Base-by-base conservation (phyloP, 1,140 invertebrate genomes). In the Drosophila sechellia region DNA sequence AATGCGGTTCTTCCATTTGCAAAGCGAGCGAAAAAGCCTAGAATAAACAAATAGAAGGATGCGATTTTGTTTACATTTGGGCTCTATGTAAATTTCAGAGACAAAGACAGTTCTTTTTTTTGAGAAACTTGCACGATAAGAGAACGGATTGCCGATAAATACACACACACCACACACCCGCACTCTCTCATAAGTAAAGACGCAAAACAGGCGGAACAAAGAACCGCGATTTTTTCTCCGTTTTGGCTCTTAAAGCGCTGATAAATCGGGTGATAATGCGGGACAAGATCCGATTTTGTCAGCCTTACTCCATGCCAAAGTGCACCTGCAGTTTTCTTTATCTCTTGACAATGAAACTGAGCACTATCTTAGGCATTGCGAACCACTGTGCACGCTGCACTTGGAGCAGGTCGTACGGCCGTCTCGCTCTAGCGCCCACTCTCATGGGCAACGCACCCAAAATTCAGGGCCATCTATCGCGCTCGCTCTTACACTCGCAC, bases 131-230 rank as follows among this genome's bases (percentile, higher is more conserved):
- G 77, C 35, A 71, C 70, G 84, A 87, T 87, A 87, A 86, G 84
- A 53, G 66, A 72, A 71, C 65, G 77, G 40, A 87, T 87, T 76
- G 83, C 61, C 83, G 83, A 86, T 89, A 87, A 87, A 68, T 78
- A 65, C 56, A 50, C 43, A 74, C 42, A 61, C 46, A 66, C 59
- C 10, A 76, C 56, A 65, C 48, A 66, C 5, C 53, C 22, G 45
- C 37, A 31, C 39, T 57, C 42, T 59, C 25, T 52, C 31, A 8
- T 40, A 49, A 71, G 49, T 55, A 66, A 76, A 77, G 73, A 77
- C 63, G 73, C 73, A 77, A 77, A 76, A 68, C 48, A 68, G 43
- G 42, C 48, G 20, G 55, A 59, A 77, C 72, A 76, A 76, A 76
- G 72, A 53, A 75, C 35, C 3, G 4, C 13, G 10, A 48, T 31